phyloP scores from a whole-genome alignment of 2,888 invertebrate species.

The Patella caerulea region DNA sequence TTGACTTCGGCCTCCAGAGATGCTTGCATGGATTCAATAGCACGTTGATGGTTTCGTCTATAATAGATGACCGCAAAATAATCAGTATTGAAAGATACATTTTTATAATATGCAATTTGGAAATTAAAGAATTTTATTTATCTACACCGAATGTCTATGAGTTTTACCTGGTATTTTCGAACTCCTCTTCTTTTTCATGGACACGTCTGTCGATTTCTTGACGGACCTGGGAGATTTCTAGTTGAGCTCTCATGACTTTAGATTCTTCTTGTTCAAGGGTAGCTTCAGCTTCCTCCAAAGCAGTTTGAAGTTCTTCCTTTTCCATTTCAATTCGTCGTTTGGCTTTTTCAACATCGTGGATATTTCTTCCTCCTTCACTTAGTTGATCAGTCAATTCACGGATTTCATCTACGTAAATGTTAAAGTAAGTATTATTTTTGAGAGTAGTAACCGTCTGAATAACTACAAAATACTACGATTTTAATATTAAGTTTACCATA shows the following conservation, averaged over 20 bases:
- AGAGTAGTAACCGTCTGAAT: too few relatives aligned
- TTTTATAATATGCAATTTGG: too few relatives aligned
- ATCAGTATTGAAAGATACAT: background rate
- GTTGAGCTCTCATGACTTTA: constrained; percentile 80
- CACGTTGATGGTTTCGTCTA: constrained; percentile 98
- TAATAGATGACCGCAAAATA: constrained; percentile 9
- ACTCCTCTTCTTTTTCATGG: constrained; percentile 99
- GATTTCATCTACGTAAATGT: constrained; percentile 84
- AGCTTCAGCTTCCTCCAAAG: constrained; percentile 97
- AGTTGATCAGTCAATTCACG: constrained; percentile 79
- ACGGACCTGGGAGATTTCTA: constrained; percentile 97
- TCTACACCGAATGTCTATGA: too few relatives aligned
- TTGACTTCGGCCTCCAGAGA: constrained; percentile 98
- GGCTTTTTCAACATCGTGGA: constrained; percentile 75
- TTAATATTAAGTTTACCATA: too few relatives aligned
- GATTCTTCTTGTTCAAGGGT: constrained; percentile 94
- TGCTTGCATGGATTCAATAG: constrained; percentile 99
- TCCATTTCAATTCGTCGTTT: constrained; percentile 98
- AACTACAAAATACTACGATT: too few relatives aligned
- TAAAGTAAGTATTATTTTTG: background rate
- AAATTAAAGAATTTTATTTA: too few relatives aligned
- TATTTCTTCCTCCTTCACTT: background rate
- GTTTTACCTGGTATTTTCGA: constrained; percentile 87
- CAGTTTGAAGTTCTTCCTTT: constrained; percentile 98
- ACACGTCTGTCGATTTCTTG: constrained; percentile 99